Percentiles rank a stretch among this genome's conserved stretches.
Evolutionary conservation across 2,888 invertebrate genomes (phyloP).

Genomic region (Gymnoscelis rufifasciata): DNA sequence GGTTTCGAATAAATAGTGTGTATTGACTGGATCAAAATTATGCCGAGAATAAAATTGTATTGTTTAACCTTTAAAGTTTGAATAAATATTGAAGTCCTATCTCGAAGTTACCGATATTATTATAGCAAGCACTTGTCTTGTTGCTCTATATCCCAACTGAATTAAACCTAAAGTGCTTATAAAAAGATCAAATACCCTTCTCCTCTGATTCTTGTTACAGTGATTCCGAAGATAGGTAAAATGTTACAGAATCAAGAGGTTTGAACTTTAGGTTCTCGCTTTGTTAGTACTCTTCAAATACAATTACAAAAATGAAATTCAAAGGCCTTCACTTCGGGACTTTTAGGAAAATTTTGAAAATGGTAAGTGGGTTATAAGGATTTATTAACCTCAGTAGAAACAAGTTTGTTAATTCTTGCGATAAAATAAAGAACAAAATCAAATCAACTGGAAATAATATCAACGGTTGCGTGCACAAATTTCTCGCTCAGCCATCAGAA

Average conservation of each 20-base stretch:
- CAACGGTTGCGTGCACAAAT: slow-evolving; percentile 4
- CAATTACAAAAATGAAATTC: slow-evolving; percentile 27
- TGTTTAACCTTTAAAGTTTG: too few relatives aligned
- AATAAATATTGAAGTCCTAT: too few relatives aligned
- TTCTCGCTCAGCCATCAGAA: slow-evolving; percentile 4
- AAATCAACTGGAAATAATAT: background rate
- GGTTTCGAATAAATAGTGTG: too few relatives aligned
- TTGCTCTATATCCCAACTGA: too few relatives aligned
- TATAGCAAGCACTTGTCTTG: too few relatives aligned
- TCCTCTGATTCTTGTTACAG: too few relatives aligned
- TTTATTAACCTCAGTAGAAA: slow-evolving; percentile 5
- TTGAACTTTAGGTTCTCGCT: background rate
- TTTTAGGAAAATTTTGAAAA: slow-evolving; percentile 21
- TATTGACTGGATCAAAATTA: too few relatives aligned
- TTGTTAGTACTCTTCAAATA: slow-evolving; percentile 25
- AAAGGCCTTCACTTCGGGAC: slow-evolving; percentile 15
- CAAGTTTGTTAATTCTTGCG: background rate
- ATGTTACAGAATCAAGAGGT: background rate
- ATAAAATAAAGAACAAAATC: slow-evolving; percentile 4
- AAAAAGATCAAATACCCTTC: too few relatives aligned
- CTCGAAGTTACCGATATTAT: too few relatives aligned
- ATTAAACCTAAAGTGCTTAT: too few relatives aligned
- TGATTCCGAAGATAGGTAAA: background rate
- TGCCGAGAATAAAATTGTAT: too few relatives aligned
- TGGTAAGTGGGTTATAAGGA: slow-evolving; percentile 14